These are phyloP conservation scores for Barnardius zonarius DNA, from an alignment of 2,113 vertebrate genomes.

Conservation along the genomic window DNA sequence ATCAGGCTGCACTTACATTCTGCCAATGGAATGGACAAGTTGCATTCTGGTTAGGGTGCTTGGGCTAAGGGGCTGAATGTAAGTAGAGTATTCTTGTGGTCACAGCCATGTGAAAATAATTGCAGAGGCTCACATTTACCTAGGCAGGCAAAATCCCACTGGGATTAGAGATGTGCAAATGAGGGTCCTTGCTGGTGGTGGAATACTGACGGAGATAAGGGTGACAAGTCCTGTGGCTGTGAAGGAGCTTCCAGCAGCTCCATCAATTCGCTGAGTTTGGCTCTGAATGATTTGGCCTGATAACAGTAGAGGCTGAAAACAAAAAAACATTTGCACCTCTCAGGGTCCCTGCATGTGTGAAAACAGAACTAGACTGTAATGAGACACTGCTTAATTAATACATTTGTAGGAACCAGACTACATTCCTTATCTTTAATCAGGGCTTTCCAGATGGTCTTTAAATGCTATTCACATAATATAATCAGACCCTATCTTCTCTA, in stretches of 20 bases:
- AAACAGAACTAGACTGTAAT: background rate
- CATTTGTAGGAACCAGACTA: background rate
- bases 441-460: background rate
- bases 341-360: background rate
- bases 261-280: background rate
- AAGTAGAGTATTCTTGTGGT: background rate
- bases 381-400: background rate
- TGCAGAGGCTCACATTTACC: background rate
- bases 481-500: background rate
- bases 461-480: background rate
- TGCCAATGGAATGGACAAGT: conserved; percentile 13
- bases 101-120: background rate
- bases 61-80: background rate
- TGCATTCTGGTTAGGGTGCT: background rate
- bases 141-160: background rate
- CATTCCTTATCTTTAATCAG: background rate
- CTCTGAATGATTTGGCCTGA: background rate
- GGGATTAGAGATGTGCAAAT: background rate
- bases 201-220: background rate
- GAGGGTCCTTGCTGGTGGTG: background rate
- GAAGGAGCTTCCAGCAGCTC: background rate
- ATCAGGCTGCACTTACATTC: conserved; percentile 52
- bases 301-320: background rate
- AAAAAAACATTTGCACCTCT: conserved; percentile 19
- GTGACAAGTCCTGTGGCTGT: background rate